Evolutionary conservation across 2,888 invertebrate species (phyloP).

Genomic region (Orgyia antiqua): DNA sequence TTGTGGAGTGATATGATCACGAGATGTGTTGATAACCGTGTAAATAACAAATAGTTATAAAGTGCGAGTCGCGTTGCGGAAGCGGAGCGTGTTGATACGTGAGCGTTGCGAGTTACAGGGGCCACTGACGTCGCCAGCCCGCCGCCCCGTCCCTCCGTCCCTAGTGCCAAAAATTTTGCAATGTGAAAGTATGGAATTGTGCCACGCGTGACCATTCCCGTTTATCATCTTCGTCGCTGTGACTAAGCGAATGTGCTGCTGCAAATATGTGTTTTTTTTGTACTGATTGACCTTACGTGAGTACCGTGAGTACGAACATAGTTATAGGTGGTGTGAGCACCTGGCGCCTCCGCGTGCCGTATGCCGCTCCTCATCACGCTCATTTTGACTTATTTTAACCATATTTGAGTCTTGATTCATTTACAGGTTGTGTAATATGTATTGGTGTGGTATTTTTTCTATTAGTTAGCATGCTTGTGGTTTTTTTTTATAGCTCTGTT

Average conservation of each 20-base stretch:
- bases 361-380: slow-evolving; percentile 26
- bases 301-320: slow-evolving; percentile 50
- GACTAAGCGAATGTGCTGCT: slow-evolving; percentile 33
- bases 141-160: slow-evolving; percentile 67
- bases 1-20: slow-evolving; percentile 35
- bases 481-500: no score
- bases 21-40: slow-evolving; percentile 37
- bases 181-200: slow-evolving; percentile 76
- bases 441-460: slow-evolving; percentile 10
- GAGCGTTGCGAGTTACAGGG: slow-evolving; percentile 65
- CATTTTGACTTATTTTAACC: slow-evolving; percentile 18
- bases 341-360: slow-evolving; percentile 43
- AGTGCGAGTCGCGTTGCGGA: slow-evolving; percentile 45
- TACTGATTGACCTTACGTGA: slow-evolving; percentile 51
- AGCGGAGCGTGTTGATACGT: slow-evolving; percentile 58
- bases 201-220: slow-evolving; percentile 73
- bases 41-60: slow-evolving; percentile 33
- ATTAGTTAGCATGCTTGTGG: slow-evolving; percentile 15
- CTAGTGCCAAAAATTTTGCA: slow-evolving; percentile 77
- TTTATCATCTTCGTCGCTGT: slow-evolving; percentile 46
- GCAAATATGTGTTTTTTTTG: slow-evolving; percentile 49
- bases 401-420: slow-evolving; percentile 9
- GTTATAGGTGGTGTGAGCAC: slow-evolving; percentile 38
- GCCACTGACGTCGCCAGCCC: slow-evolving; percentile 72
- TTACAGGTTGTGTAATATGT: slow-evolving; percentile 13